phyloP scores from a whole-genome alignment of 1,140 invertebrate genomes.

The Pantala flavescens region DNA sequence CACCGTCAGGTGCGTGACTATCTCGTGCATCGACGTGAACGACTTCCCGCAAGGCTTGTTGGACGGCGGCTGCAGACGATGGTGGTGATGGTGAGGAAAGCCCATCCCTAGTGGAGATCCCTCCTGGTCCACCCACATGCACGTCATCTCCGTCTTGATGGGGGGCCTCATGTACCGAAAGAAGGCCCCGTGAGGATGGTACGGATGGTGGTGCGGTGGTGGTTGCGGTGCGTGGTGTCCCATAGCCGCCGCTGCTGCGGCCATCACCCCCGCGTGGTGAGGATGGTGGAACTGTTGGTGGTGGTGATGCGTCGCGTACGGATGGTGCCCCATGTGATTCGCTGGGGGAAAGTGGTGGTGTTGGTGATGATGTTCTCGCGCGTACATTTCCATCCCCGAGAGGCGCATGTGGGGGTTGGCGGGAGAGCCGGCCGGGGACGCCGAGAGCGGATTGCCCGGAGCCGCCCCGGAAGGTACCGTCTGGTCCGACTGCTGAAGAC shows the following conservation, averaged over 20 bases:
- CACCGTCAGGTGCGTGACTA: conserved; percentile 92
- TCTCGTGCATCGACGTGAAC: conserved; percentile 88
- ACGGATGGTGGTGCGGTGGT: conserved; percentile 38
- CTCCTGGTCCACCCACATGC: conserved; percentile 87
- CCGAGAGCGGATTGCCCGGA: conserved; percentile 29
- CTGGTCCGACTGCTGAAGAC: background rate
- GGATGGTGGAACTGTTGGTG: conserved; percentile 15
- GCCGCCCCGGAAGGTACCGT: conserved; percentile 45
- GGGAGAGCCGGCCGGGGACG: conserved; percentile 35
- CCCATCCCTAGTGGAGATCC: conserved; percentile 23
- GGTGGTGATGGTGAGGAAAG: background rate
- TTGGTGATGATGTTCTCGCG: conserved; percentile 33
- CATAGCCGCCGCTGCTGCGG: conserved; percentile 32
- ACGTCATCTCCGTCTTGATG: conserved; percentile 79
- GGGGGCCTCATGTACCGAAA: conserved; percentile 75
- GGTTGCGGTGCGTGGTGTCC: conserved; percentile 25
- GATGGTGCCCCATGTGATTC: conserved; percentile 26
- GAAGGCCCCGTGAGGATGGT: conserved; percentile 66
- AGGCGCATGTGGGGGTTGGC: conserved; percentile 44
- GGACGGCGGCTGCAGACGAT: conserved; percentile 29
- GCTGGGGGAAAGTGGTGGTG: conserved; percentile 28
- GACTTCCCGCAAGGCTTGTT: conserved; percentile 86
- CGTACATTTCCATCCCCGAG: conserved; percentile 39
- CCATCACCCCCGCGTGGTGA: conserved; percentile 34
- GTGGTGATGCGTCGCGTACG: conserved; percentile 30